A percentile compares a stretch with the other conserved stretches of the same genome.
phyloP scores from a whole-genome alignment of 2,113 vertebrate genomes.

The Eira barbara region DNA sequence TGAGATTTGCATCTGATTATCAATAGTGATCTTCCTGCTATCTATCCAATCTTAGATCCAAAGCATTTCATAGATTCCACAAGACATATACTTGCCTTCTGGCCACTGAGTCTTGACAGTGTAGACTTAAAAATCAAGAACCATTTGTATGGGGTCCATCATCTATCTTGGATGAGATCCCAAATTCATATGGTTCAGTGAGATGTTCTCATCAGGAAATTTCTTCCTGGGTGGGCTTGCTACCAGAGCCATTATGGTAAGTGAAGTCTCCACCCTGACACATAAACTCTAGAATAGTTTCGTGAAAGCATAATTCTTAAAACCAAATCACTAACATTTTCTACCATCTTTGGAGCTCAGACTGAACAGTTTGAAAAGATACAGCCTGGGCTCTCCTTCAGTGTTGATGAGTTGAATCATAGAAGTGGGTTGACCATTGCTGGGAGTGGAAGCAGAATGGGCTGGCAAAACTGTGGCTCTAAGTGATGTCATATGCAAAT shows the following conservation, averaged over 20 bases:
- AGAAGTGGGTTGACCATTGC: neutral
- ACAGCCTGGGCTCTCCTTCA: neutral
- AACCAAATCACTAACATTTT: slow-evolving; percentile 84
- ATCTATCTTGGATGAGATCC: slow-evolving; percentile 89
- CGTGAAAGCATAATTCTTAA: slow-evolving; percentile 60
- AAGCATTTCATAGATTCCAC: neutral
- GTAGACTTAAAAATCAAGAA: slow-evolving; percentile 92
- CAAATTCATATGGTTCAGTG: slow-evolving; percentile 83
- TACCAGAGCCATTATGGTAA: slow-evolving; percentile 87
- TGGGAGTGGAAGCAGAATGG: neutral
- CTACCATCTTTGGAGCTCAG: slow-evolving; percentile 69
- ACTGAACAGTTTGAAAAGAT: neutral
- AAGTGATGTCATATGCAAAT: neutral
- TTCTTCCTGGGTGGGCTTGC: slow-evolving; percentile 89
- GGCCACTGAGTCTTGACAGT: slow-evolving; percentile 82
- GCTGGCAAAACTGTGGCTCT: neutral
- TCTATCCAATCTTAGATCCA: neutral
- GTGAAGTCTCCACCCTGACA: slow-evolving; percentile 92
- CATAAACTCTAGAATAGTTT: slow-evolving; percentile 88
- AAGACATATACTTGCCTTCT: neutral
- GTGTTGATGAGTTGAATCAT: neutral
- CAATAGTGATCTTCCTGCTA: neutral
- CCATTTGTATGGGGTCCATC: slow-evolving; percentile 44
- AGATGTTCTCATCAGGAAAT: slow-evolving; percentile 90
- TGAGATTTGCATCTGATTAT: neutral